Evolutionary conservation across 2,888 invertebrate species (phyloP), one percentile per base, ranked within the genome.

Genomic region (Brenthis ino): DNA sequence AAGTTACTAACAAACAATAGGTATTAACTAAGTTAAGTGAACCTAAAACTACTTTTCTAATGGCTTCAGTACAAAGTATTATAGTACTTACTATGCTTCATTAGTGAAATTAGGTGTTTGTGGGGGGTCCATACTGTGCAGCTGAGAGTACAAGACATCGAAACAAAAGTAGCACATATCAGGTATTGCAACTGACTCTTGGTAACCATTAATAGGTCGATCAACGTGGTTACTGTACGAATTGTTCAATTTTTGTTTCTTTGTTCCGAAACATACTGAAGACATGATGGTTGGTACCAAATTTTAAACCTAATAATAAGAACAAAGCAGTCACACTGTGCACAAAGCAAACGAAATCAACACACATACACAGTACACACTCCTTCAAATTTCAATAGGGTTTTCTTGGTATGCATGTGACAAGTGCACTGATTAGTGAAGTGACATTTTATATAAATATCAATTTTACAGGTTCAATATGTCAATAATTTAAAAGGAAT

Each of bases 151-250:
- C 77, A 99, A 95, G 80, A 99, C 98, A 94, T 99, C 99, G 94
- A 99, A 99, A 95, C 99, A 99, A 94, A 97, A 99, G 94, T 97
- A 98, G 88, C 98, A 98, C 99, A 99, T 99, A 89, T 99, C 99
- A 75, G 97, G 96, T 87, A 96, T 95, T 78, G 97, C 98, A 77
- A 98, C 96, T 78, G 89, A 84, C 77, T 93, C 93, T 80, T 90
- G 87, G 83, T 90, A 89, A 81, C 93, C 93, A 83, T 93, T 92
- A 79, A 91, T 82, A 80, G 93, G 92, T 87, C 95, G 94, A 78
- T 95, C 95, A 82, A 94, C 93, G 78, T 91, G 91, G 79, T 94
- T 91, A 79, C 93, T 93, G 80, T 85, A 91, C 1, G 88, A 87
- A 80, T 96, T 96, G 91, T 96, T 97, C 76, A 98, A 93, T 94